Percentiles rank a stretch among this genome's conserved stretches.
Evolutionary conservation across 2,113 vertebrate genomes (phyloP).

Genomic region (Psilopogon haemacephalus): DNA sequence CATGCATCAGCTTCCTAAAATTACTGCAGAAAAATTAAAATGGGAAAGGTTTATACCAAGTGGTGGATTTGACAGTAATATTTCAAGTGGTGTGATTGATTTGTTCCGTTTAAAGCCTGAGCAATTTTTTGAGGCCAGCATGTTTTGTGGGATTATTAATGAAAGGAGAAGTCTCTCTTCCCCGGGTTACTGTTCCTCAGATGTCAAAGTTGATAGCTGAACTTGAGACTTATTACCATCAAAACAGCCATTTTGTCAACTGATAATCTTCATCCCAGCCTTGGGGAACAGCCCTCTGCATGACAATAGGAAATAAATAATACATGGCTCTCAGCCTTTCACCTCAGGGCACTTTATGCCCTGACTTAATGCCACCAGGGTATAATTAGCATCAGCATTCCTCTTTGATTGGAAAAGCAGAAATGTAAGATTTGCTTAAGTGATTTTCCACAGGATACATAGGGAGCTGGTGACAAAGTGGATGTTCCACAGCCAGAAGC

Average conservation of each 20-base stretch:
- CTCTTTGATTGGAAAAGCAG: constrained; percentile 7
- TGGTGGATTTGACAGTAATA: not conserved
- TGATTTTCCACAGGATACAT: not conserved
- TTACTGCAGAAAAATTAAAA: constrained; percentile 2
- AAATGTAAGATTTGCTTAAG: not conserved
- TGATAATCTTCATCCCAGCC: constrained; percentile 9
- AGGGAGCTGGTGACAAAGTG: not conserved
- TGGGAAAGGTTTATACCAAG: not conserved
- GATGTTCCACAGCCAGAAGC: not conserved
- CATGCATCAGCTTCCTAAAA: not conserved
- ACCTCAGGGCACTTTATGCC: not conserved
- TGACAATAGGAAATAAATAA: constrained; percentile 51
- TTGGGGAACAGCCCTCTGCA: not conserved
- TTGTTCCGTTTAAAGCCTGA: not conserved
- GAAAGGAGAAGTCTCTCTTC: constrained; percentile 15
- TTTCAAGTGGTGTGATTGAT: constrained; percentile 17
- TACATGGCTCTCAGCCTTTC: constrained; percentile 37
- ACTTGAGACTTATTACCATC: constrained; percentile 10
- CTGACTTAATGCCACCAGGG: not conserved
- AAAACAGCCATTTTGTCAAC: constrained; percentile 46
- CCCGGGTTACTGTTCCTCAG: not conserved
- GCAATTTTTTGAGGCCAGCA: not conserved
- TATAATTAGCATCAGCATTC: constrained; percentile 20
- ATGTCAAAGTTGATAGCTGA: constrained; percentile 25
- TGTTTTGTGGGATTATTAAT: not conserved